phyloP scores from a whole-genome alignment of 1,140 invertebrate species.

The Eupeodes corollae region DNA sequence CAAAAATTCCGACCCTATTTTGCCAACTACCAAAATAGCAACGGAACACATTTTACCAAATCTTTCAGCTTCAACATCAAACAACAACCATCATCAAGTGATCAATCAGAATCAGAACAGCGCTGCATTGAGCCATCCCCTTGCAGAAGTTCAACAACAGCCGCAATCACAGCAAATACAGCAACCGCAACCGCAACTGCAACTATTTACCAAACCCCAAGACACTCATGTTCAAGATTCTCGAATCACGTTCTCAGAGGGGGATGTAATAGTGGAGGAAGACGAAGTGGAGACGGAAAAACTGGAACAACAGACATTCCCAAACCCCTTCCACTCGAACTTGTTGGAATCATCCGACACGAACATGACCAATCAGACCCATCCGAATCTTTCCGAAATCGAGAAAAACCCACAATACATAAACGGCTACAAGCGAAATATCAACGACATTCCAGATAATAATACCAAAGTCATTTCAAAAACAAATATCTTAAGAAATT shows the following conservation, averaged over 20 bases:
- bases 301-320: not conserved
- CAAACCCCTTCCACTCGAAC: too few relatives aligned
- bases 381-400: too few relatives aligned
- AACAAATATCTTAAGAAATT: too few relatives aligned
- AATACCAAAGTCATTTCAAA: constrained; percentile 1
- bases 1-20: not conserved
- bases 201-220: constrained; percentile 6
- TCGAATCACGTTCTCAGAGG: constrained; percentile 27
- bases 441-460: constrained; percentile 13
- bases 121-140: constrained; percentile 14
- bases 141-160: constrained; percentile 27
- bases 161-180: constrained; percentile 8
- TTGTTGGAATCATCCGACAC: too few relatives aligned
- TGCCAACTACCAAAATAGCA: not conserved
- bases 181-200: constrained; percentile 11
- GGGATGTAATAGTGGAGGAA: constrained; percentile 35
- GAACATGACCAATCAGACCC: too few relatives aligned
- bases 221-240: not conserved
- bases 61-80: not conserved
- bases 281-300: constrained; percentile 17
- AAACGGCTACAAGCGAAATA: constrained; percentile 3
- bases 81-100: not conserved
- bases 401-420: too few relatives aligned
- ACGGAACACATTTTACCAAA: not conserved
- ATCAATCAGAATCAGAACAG: not conserved